These are phyloP conservation scores for Bombus huntii DNA, from an alignment of 1,140 invertebrate species.

Conservation along the genomic window DNA sequence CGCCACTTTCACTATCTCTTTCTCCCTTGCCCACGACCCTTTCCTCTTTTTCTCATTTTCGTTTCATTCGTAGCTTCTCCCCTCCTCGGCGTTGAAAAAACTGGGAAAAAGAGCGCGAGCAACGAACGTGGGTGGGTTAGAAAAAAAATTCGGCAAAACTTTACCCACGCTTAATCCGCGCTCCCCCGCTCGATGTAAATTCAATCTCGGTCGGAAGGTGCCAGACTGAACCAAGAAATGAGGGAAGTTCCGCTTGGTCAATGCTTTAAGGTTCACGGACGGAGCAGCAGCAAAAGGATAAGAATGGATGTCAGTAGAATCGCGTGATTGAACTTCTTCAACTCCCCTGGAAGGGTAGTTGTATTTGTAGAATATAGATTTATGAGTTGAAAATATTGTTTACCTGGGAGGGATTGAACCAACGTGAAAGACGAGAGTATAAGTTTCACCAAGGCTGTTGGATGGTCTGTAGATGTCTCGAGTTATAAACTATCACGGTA, in stretches of 20 bases:
- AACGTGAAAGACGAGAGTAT: neutral
- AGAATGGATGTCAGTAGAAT: neutral
- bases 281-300: neutral
- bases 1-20: slow-evolving; percentile 38
- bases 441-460: neutral
- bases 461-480: too few relatives aligned
- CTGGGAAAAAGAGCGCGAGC: neutral
- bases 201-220: neutral
- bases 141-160: slow-evolving; percentile 9
- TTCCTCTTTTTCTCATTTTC: slow-evolving; percentile 11
- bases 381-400: neutral
- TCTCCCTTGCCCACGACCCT: neutral
- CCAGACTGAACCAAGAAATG: neutral
- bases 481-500: too few relatives aligned
- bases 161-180: neutral
- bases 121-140: neutral
- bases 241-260: neutral
- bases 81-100: slow-evolving; percentile 14
- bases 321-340: too few relatives aligned
- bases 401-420: neutral
- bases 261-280: neutral
- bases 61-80: neutral
- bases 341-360: too few relatives aligned
- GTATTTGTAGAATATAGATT: too few relatives aligned
- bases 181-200: neutral